Evolutionary conservation across 2,113 vertebrate genomes (phyloP), one percentile per base, ranked within the genome.

Genomic region (Ageneiosus marmoratus): DNA sequence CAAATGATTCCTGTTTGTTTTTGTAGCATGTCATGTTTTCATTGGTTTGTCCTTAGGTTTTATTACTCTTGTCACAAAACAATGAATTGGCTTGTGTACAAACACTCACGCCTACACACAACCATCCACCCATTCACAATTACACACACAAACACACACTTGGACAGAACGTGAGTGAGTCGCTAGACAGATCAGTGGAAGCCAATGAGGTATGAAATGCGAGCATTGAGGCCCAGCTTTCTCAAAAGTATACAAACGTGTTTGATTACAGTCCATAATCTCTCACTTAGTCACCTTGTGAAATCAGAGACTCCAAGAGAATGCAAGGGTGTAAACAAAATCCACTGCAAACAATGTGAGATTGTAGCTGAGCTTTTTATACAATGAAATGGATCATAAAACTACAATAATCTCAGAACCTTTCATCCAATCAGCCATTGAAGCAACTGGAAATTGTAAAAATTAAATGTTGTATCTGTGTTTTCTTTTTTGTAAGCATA

Each of bases 181-280:
- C 86, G 69, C 44, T 87, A 87, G 77, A 82, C 77, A 73, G 3
- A 41, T 76, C 86, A 87, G 87, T 89, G 74, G 87, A 85, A 91
- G 76, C 58, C 89, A 91, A 85, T 65, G 81, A 92, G 89, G 87
- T 91, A 85, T 91, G 91, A 90, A 91, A 91, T 88, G 80, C 63
- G 83, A 85, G 56, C 44, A 76, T 78, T 78, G 83, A 48, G 85
- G 81, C 87, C 80, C 69, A 41, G 83, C 85, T 65, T 34, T 37
- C 67, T 83, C 63, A 84, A 89, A 92, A n/a, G 82, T 91, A 87
- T 58, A 92, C 89, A 91, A 91, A 90, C 90, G 81, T 81, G 74
- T 88, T 86, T 92, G 89, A 92, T 90, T 91, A 89, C 86, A 75
- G 87, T 89, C 86, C 41, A 84, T 18, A 85, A 89, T 80, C 60